These are phyloP conservation scores for Anticlea derivata DNA, from an alignment of 2,888 invertebrate species.

Conservation along the genomic window DNA sequence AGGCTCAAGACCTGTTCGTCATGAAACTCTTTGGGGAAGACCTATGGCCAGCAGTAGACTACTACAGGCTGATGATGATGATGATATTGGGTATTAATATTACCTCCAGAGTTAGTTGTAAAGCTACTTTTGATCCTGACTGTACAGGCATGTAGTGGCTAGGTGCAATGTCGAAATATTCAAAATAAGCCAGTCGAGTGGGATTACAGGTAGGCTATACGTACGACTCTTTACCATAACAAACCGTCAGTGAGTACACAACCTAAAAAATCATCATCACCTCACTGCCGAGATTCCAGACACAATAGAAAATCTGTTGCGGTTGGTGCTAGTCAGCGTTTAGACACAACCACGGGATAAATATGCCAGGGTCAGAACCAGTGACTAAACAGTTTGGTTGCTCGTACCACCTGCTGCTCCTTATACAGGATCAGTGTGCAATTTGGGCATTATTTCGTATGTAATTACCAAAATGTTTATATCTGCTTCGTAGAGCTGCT, in stretches of 20 bases:
- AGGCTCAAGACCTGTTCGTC: too few relatives aligned
- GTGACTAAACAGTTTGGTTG: conserved; percentile 13
- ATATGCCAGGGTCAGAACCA: too few relatives aligned
- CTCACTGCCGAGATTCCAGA: too few relatives aligned
- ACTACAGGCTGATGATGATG: too few relatives aligned
- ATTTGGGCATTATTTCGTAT: conserved; percentile 20
- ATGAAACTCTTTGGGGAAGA: too few relatives aligned
- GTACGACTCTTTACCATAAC: background rate
- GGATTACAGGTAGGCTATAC: conserved; percentile 13
- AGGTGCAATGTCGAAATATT: conserved; percentile 20
- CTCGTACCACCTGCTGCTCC: background rate
- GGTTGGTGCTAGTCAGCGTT: too few relatives aligned
- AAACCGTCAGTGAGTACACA: conserved; percentile 6
- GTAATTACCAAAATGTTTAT: conserved; percentile 20
- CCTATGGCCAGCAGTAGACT: too few relatives aligned
- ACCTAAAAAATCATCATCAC: too few relatives aligned
- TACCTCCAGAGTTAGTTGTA: too few relatives aligned
- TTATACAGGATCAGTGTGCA: conserved; percentile 8
- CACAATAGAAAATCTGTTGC: too few relatives aligned
- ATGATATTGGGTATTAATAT: too few relatives aligned
- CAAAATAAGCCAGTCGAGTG: conserved; percentile 6
- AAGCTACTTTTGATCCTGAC: background rate
- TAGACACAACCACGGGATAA: too few relatives aligned
- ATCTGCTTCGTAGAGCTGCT: conserved; percentile 8
- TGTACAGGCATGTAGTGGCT: background rate